phyloP scores from a whole-genome alignment of 2,888 invertebrate species.

The Megamerina dolium region DNA sequence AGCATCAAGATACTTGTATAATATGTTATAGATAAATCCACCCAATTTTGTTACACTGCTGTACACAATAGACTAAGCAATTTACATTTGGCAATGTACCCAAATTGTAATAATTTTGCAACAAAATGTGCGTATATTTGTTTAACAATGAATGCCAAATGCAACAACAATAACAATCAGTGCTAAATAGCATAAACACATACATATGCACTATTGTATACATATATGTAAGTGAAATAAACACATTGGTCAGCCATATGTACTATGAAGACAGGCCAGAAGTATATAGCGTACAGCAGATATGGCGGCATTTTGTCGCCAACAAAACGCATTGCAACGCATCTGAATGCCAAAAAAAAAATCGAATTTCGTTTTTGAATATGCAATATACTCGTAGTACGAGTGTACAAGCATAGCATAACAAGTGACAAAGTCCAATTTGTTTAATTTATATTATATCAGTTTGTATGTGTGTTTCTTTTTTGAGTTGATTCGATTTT shows the following conservation, averaged over 20 bases:
- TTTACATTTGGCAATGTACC: not conserved
- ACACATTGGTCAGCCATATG: too few relatives aligned
- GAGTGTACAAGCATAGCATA: too few relatives aligned
- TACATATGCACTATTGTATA: not conserved
- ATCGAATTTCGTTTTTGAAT: too few relatives aligned
- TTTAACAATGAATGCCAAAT: not conserved
- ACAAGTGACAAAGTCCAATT: conserved; percentile 5
- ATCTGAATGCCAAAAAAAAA: conserved; percentile 2
- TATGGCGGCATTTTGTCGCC: conserved; percentile 1
- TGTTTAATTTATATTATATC: not conserved
- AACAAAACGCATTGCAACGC: not conserved
- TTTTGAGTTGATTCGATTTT: not conserved
- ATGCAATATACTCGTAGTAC: too few relatives aligned
- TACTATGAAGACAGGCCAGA: too few relatives aligned
- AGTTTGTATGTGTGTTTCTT: not conserved
- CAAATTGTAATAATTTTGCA: not conserved
- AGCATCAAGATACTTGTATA: too few relatives aligned
- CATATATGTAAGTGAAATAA: not conserved
- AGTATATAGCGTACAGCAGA: too few relatives aligned
- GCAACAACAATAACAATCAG: not conserved
- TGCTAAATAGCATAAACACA: too few relatives aligned
- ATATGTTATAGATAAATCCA: too few relatives aligned
- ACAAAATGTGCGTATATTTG: not conserved
- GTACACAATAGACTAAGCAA: not conserved
- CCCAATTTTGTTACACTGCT: too few relatives aligned